Base-by-base conservation (phyloP, 2,888 invertebrate species). In the Zootermopsis nevadensis region DNA sequence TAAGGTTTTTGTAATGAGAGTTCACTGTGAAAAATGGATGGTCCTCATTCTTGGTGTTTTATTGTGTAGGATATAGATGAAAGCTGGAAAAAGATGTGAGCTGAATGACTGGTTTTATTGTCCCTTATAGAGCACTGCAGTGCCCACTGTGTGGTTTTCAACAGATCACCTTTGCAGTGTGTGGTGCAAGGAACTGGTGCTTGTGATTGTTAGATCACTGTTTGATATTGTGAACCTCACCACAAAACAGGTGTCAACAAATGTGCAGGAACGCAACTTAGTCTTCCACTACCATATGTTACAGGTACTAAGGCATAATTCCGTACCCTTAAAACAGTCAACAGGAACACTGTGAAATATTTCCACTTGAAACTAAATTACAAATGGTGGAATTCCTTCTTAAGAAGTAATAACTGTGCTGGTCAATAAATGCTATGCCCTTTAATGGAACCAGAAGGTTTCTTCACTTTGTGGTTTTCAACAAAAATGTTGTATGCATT, bases 141-240 rank as follows among this genome's bases (percentile, higher is more conserved):
- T 98, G 81, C 97, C 98, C 0, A 93, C 93, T 82, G 95, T 95
- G 1, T 98, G 98, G 96, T 91, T 95, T 15, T 94, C 97, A 7
- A 94, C 96, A 0, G 98, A 98, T 89, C 99, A 99, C 89, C 92
- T 96, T 22, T 95, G 96, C 87, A 96, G 98, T 86, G 94, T 97
- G 6, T 99, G 98, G 98, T 98, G 97, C 89, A 96, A 97, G 87
- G 97, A 98, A 89, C 90, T 98, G 67, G 94, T 98, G 1, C 89
- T 97, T 88, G 93, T 93, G 0, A 91, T 97, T 83, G 95, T 95
- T 85, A 91, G 95, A 86, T 94, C 95, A 80, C 90, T 98, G 15
- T 98, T 97, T 89, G 95, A 96, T 86, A 93, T 94, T 72, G 93
- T 98, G 10, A 93, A 96, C 88, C 89, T 89, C 3, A 88, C 87